Evolutionary conservation across 2,113 vertebrate genomes (phyloP).

Genomic region (Sebastes fasciatus): DNA sequence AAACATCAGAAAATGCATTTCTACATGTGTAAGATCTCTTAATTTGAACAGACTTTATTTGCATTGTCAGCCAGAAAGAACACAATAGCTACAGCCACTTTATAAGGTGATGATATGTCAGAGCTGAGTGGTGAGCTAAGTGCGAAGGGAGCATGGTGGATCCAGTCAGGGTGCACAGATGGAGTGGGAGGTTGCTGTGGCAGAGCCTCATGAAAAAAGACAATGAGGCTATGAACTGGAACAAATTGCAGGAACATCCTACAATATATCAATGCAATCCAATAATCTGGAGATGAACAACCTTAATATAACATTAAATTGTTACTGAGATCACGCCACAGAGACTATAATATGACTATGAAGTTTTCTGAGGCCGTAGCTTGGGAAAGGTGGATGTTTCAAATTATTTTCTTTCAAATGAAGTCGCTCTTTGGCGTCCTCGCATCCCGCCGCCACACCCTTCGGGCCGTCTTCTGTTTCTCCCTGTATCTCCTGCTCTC

Average conservation of each 20-base stretch:
- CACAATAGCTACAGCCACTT: background rate
- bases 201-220: constrained; percentile 39
- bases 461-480: background rate
- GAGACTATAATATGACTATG: background rate
- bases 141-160: background rate
- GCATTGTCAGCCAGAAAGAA: background rate
- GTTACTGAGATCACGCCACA: background rate
- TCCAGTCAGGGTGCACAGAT: constrained; percentile 20
- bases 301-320: constrained; percentile 4
- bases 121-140: background rate
- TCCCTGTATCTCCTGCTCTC: background rate
- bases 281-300: constrained; percentile 17
- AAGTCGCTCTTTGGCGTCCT: constrained; percentile 30
- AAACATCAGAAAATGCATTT: background rate
- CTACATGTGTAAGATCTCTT: background rate
- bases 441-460: background rate
- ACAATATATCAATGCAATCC: constrained; percentile 2
- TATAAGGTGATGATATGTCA: background rate
- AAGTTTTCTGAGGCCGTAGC: background rate
- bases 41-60: background rate
- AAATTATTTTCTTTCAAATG: constrained; percentile 16
- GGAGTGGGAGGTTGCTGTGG: constrained; percentile 27
- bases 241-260: constrained; percentile 40
- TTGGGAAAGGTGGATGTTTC: background rate
- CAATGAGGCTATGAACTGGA: constrained; percentile 12